These are phyloP conservation scores for Nothoprocta pentlandii DNA, from an alignment of 2,113 vertebrate genomes.

Conservation along the genomic window DNA sequence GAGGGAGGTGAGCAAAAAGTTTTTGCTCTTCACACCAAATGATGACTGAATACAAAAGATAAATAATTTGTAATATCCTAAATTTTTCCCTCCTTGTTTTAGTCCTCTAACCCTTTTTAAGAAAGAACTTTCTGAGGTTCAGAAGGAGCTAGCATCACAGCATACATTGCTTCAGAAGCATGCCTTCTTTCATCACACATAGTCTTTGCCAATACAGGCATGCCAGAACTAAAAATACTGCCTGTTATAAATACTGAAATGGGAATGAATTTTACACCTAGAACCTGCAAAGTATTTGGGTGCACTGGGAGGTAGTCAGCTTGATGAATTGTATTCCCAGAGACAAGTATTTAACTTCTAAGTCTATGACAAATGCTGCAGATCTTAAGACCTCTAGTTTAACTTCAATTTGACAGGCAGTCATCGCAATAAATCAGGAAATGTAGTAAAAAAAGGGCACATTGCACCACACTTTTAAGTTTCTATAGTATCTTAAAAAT, in stretches of 20 bases:
- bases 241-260: background rate
- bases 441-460: background rate
- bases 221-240: background rate
- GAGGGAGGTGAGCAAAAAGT: background rate
- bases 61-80: background rate
- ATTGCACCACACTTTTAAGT: background rate
- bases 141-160: background rate
- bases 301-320: background rate
- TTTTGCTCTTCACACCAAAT: background rate
- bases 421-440: background rate
- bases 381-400: background rate
- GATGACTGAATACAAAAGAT: background rate
- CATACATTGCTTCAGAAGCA: background rate
- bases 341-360: background rate
- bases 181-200: background rate
- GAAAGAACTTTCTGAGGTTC: background rate
- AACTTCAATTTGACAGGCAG: background rate
- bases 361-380: background rate
- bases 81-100: background rate
- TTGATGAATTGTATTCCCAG: fast-evolving
- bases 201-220: background rate
- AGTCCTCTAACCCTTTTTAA: background rate
- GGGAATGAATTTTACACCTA: background rate
- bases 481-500: background rate
- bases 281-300: background rate